These are phyloP conservation scores for Drosophila neotestacea DNA, from an alignment of 2,888 invertebrate genomes.

Conservation along the genomic window DNA sequence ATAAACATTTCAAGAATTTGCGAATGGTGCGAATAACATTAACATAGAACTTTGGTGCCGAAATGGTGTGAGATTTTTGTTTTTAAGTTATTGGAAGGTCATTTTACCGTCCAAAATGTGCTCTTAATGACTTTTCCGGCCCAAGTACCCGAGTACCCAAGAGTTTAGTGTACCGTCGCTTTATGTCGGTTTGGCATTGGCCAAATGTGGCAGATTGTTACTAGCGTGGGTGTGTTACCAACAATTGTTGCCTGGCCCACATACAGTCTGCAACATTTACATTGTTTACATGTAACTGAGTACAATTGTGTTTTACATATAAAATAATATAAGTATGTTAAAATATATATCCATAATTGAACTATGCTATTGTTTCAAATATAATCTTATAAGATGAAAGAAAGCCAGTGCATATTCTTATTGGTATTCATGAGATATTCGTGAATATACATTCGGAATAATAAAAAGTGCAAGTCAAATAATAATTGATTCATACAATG, in stretches of 20 bases:
- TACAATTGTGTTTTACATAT: no score
- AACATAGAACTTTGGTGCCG: conserved; percentile 59
- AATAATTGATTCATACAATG: conserved; percentile 26
- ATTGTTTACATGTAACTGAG: conserved; percentile 20
- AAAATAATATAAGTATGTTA: not conserved
- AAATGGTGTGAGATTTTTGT: conserved; percentile 57
- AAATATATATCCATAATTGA: conserved; percentile 5
- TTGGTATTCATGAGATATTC: not conserved
- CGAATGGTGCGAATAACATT: conserved; percentile 41
- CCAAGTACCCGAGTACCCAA: conserved; percentile 33
- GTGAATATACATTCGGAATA: not conserved
- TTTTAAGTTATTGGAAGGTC: conserved; percentile 38
- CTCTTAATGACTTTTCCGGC: conserved; percentile 52
- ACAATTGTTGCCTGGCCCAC: conserved; percentile 48
- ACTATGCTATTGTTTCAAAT: not conserved
- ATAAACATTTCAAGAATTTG: conserved; percentile 39
- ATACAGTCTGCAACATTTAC: conserved; percentile 27
- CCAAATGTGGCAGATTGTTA: conserved; percentile 47
- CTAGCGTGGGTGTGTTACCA: conserved; percentile 50
- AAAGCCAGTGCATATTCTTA: conserved; percentile 12
- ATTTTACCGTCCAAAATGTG: conserved; percentile 31
- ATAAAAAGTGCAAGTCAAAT: conserved; percentile 21
- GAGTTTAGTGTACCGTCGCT: conserved; percentile 27
- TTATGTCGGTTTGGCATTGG: conserved; percentile 49
- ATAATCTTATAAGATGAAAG: conserved; percentile 13